Base-by-base conservation (phyloP, 1,140 invertebrate species). In the Drosophila nigromelanica region DNA sequence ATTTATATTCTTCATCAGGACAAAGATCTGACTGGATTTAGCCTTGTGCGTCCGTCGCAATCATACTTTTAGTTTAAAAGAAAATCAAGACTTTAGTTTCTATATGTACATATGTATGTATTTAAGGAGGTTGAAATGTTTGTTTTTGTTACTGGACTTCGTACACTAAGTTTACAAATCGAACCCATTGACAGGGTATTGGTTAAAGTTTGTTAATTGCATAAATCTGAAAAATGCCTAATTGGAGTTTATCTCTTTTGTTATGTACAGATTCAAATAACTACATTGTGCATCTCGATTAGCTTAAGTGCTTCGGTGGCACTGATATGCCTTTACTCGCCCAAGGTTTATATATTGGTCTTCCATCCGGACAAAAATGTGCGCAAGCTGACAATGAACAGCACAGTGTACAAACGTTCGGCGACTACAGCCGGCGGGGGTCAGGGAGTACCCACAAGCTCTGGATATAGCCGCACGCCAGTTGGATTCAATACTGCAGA, bases 321-420 rank as follows among this genome's bases (percentile, higher is more conserved):
- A 1, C 93, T 97, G 0, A 94, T 94, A 15, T 97, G 96, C 81
- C 93, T 97, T 0, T 97, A 97, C 92, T 94, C 94, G 2, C 96
- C 96, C 1, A 97, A 97, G 92, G 94, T 97, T 40, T 96, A 96
- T 82, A 94, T 96, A 42, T 94, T 96, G 12, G 91, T 96, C 18
- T 96, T 96, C 89, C 95, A 96, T 83, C 96, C 96, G 0, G 94
- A 96, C 86, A 96, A 96, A 78, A 96, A 96, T 80, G 94, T 95
- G 0, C 93, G 95, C 27, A 93, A 92, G 67, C 60, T 93, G 27
- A 92, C 92, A 39, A 92, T 92, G 92, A 93, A 92, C 35, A 92
- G 91, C 64, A 92, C 92, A 8, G 91, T 92, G 14, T 93, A 93
- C 66, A 80, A 92, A 58, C 89, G 91, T 39, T 92, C 92, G 35